A percentile compares a stretch with the other conserved stretches of the same genome.
These are phyloP conservation scores for Galeopsomyia nigrocyanea DNA, from an alignment of 2,888 invertebrate genomes.

Conservation along the genomic window DNA sequence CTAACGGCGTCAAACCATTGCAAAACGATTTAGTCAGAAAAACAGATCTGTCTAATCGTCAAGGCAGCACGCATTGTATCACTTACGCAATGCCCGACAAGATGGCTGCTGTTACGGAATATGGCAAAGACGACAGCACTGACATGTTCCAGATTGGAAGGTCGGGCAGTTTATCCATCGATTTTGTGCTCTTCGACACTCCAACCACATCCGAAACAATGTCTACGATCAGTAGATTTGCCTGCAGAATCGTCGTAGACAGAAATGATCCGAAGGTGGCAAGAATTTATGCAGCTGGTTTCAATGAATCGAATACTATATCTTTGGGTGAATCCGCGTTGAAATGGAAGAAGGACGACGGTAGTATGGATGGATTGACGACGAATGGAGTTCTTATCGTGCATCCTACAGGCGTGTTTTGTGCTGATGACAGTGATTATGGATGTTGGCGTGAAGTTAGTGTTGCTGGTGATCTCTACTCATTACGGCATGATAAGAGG, in stretches of 20 bases:
- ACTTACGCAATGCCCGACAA: slow-evolving; percentile 95
- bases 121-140: slow-evolving; percentile 92
- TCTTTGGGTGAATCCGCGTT: slow-evolving; percentile 99
- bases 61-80: slow-evolving; percentile 95
- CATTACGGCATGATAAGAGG: slow-evolving; percentile 93
- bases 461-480: slow-evolving; percentile 97
- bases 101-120: slow-evolving; percentile 98
- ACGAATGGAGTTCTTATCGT: slow-evolving; percentile 98
- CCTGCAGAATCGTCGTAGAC: slow-evolving; percentile 96
- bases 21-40: slow-evolving; percentile 96
- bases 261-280: slow-evolving; percentile 90
- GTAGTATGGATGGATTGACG: slow-evolving; percentile 91
- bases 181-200: slow-evolving; percentile 99
- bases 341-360: slow-evolving; percentile 92
- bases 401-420: slow-evolving; percentile 92
- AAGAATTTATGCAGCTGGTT: slow-evolving; percentile 97
- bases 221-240: slow-evolving; percentile 97
- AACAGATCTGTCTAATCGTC: slow-evolving; percentile 93
- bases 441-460: slow-evolving; percentile 97
- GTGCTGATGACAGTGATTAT: slow-evolving; percentile 85
- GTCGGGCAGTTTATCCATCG: slow-evolving; percentile 97
- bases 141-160: slow-evolving; percentile 99
- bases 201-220: slow-evolving; percentile 81
- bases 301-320: slow-evolving; percentile 92
- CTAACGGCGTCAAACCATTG: slow-evolving; percentile 94